Evolutionary conservation across 2,113 vertebrate species (phyloP).

Genomic region (Morone saxatilis): DNA sequence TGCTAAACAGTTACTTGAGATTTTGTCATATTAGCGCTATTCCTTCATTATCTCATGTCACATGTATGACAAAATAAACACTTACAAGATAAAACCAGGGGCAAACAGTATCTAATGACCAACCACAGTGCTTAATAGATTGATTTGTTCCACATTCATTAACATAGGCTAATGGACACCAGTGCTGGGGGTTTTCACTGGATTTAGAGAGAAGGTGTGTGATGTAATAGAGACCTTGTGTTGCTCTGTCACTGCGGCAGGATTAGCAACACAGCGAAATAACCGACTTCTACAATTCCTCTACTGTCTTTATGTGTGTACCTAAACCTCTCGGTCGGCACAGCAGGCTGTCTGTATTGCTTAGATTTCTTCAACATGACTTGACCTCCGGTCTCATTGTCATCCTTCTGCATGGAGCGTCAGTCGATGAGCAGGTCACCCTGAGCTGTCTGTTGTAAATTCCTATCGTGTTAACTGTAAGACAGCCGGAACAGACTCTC

Average conservation of each 20-base stretch:
- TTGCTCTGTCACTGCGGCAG: constrained; percentile 64
- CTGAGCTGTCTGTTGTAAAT: constrained; percentile 62
- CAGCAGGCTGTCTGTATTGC: constrained; percentile 33
- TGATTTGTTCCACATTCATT: constrained; percentile 15
- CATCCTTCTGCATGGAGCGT: constrained; percentile 11
- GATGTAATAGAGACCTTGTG: constrained; percentile 47
- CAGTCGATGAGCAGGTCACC: constrained; percentile 60
- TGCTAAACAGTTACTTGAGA: constrained; percentile 18
- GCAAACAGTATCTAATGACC: background rate
- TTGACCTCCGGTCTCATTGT: constrained; percentile 45
- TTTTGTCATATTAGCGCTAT: constrained; percentile 26
- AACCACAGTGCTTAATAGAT: constrained; percentile 2
- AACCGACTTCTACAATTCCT: constrained; percentile 44
- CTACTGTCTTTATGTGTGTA: constrained; percentile 37
- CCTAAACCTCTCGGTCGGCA: constrained; percentile 12
- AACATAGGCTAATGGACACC: constrained; percentile 19
- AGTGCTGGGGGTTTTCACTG: constrained; percentile 39
- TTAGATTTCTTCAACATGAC: constrained; percentile 39
- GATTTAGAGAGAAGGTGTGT: constrained; percentile 39
- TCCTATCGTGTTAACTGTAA: constrained; percentile 33
- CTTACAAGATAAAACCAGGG: constrained; percentile 7
- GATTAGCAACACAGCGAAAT: constrained; percentile 45
- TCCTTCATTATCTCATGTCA: constrained; percentile 17
- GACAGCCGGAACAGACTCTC: constrained; percentile 28
- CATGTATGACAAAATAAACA: background rate